These are phyloP conservation scores for Sarcophaga caerulescens DNA, from an alignment of 2,888 invertebrate species.

Conservation along the genomic window DNA sequence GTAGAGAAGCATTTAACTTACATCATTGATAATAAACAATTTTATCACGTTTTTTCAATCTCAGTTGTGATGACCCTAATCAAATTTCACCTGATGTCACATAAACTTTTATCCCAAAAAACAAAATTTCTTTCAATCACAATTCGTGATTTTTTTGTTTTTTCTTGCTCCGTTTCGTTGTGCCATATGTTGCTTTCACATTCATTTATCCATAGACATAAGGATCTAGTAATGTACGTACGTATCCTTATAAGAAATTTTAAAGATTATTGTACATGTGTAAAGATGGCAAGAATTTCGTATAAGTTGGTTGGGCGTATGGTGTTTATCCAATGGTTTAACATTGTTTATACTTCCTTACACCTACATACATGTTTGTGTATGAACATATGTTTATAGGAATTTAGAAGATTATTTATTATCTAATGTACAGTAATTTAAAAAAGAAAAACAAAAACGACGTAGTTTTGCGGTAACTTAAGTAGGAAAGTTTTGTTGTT, in stretches of 20 bases:
- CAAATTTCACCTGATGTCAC: slow-evolving; percentile 79
- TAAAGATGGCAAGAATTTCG: neutral
- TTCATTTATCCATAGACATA: neutral
- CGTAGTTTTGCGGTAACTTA: too few relatives aligned
- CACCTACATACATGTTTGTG: slow-evolving; percentile 15
- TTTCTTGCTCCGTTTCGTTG: neutral
- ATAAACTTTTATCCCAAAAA: slow-evolving; percentile 49
- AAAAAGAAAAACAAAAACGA: too few relatives aligned
- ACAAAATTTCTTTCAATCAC: slow-evolving; percentile 43
- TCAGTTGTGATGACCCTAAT: slow-evolving; percentile 79
- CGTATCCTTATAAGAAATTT: neutral
- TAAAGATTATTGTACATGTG: slow-evolving; percentile 20
- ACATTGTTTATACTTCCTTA: slow-evolving; percentile 76
- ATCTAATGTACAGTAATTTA: too few relatives aligned
- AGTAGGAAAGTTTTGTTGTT: too few relatives aligned
- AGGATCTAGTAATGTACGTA: neutral
- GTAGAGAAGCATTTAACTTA: neutral
- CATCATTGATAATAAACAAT: slow-evolving; percentile 51
- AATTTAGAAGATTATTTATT: neutral
- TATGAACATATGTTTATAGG: neutral
- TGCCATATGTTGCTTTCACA: slow-evolving; percentile 32
- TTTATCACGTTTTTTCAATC: slow-evolving; percentile 78
- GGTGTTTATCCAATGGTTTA: slow-evolving; percentile 70
- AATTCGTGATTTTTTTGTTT: slow-evolving; percentile 22
- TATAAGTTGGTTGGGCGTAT: neutral